Base-by-base conservation (phyloP, 2,113 vertebrate species). In the Lepisosteus oculatus region DNA sequence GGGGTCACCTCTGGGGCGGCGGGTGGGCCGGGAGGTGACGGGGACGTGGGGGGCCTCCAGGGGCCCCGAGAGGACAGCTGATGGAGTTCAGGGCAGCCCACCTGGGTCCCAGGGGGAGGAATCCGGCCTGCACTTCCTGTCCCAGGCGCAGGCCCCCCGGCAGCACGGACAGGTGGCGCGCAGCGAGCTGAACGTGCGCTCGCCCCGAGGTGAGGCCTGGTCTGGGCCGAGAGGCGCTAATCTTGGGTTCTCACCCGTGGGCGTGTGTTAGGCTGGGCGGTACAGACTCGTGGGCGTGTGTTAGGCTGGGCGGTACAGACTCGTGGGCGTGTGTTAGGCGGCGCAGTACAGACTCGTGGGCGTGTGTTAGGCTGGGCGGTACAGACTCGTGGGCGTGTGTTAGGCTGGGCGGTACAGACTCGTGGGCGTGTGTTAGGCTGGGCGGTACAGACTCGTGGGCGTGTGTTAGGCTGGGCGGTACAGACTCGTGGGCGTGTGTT, bases 161-260 rank as follows among this genome's bases (percentile, higher is more conserved):
- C 78, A 85, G 55, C 90, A 90, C 70, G 80, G 85, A 3, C 91
- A 91, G 80, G 90, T 92, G 77, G 91, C 90, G 0, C 86, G 88
- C 64, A 93, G 91, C 13, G 91, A 93, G 82, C 90, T 93, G 3
- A 93, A 93, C 55, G 90, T 93, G 73, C 91, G 91, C 55, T 82
- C 92, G 68, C 90, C 90, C 71, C 82, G 91, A 87, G 90, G 91
- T 92, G 78, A 65, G 83, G 17, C 3, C 44, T 47, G 14, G 5
- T 12, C 45, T n/a, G 3, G 29, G 29, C 29, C 29, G 29, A 29
- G 29, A 29, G 29, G 12, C 11, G 56, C n/a, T n/a, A 59, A 8
- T 59, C n/a, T 4, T n/a, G n/a, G 29, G 29, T 29, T 29, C 29
- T 29, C 2, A 29, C 17, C 1, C 1, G 17, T 29, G 17, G 17